Base-by-base conservation (phyloP, 2,888 invertebrate genomes). In the Hirtodrosophila confusa region DNA sequence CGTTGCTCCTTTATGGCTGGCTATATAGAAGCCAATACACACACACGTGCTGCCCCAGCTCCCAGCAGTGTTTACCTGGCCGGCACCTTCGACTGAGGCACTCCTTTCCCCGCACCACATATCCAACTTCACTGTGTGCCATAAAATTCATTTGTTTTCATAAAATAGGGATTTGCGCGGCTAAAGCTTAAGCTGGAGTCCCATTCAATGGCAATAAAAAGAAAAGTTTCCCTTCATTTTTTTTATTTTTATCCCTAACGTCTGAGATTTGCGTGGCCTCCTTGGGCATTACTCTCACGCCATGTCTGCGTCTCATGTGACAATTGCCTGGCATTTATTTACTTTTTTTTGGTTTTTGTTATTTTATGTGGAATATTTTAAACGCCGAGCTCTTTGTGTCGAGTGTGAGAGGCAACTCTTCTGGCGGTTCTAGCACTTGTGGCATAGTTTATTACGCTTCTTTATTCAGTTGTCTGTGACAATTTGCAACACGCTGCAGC, bases 71-170 rank as follows among this genome's bases (percentile, higher is more conserved):
- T 27, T 27, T 27, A 27, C 27, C 27, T 27, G 27, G 27, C 27
- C 27, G 6, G 27, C 27, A 5, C 27, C 24, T 35, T 9, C 35
- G 11, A 24, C 53, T 44, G 23, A 36, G 41, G 9, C 41, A 11
- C 12, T 24, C n/a, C 6, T 4, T 9, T 37, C 9, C 2, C 23
- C 29, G 27, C 39, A 7, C 4, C 17, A 2, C 17, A 17, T 2
- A 17, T 17, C 33, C 2, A 3, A 24, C 3, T 6, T 10, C 8
- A 11, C 17, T 43, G 11, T 7, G 48, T 60, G 63, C 24, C 77
- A 83, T 72, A 79, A 88, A 75, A 83, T 79, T 79, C 80, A 88
- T 84, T 84, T 84, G 86, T 88, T 88, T 88, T 75, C 84, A 86
- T 84, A 86, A 83, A 83, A 83, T 45, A 58, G 39, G 84, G 84